Conservation (phyloP, 1,140 invertebrate genomes). For the Calliphora vicina region DNA sequence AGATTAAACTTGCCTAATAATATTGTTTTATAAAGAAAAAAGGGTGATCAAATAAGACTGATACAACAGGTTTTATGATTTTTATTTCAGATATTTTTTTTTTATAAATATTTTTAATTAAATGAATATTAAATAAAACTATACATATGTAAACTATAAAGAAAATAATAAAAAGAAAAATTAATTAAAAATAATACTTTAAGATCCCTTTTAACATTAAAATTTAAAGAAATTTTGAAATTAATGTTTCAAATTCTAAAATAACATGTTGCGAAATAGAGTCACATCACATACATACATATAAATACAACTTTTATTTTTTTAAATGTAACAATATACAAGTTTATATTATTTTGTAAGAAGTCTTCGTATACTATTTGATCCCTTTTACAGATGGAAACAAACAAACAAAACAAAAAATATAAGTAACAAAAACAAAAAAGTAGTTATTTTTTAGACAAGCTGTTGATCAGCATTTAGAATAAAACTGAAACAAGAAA, state of each 20-base stretch:
- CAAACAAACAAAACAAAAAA: not conserved
- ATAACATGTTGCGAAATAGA: too few species aligned
- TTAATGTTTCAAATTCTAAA: too few species aligned
- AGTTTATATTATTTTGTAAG: not conserved
- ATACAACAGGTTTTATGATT: conserved; percentile 24
- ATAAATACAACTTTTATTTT: not conserved
- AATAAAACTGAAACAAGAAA: conserved; percentile 10
- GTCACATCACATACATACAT: not conserved
- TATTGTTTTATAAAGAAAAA: conserved; percentile 21
- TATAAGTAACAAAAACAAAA: not conserved
- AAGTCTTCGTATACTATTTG: conserved; percentile 17
- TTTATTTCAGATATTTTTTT: conserved; percentile 11
- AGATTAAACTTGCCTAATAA: conserved; percentile 22
- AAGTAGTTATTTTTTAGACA: not conserved
- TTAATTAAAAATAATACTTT: not conserved
- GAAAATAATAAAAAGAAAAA: too few species aligned
- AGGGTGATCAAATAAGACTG: conserved; percentile 31
- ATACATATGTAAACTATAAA: not conserved
- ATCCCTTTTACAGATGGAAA: not conserved
- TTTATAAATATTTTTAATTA: not conserved
- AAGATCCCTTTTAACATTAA: not conserved
- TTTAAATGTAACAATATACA: not conserved
- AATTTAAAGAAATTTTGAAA: not conserved
- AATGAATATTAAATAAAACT: not conserved
- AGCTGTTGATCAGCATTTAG: conserved; percentile 28